Conservation (phyloP, 1,140 invertebrate genomes). For the Drosophila bipectinata region DNA sequence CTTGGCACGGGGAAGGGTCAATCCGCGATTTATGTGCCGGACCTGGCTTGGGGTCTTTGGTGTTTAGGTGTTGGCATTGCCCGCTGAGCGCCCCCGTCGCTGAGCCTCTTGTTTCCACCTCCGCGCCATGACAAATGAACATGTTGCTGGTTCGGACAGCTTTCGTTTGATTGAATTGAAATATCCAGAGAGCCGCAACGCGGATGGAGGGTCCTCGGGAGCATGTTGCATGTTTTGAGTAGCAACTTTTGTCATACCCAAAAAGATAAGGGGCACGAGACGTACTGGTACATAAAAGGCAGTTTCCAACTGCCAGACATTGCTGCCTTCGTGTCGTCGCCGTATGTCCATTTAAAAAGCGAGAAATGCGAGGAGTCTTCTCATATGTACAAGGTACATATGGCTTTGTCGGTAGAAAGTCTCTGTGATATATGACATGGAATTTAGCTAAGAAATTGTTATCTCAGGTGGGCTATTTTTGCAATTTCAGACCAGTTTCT, state of each 20-base stretch:
- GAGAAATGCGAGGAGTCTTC: conserved; percentile 23
- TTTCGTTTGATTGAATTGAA: conserved; percentile 56
- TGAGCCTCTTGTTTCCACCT: neutral
- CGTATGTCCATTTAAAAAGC: conserved; percentile 26
- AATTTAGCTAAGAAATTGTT: neutral
- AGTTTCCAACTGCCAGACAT: conserved; percentile 18
- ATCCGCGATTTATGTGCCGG: conserved; percentile 45
- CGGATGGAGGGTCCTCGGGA: neutral
- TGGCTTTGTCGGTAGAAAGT: conserved; percentile 2
- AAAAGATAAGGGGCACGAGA: conserved; percentile 51
- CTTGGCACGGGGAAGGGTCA: conserved; percentile 38
- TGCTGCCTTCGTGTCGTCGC: conserved; percentile 31
- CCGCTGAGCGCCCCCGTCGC: conserved; percentile 45
- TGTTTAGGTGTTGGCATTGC: conserved; percentile 54
- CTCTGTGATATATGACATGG: neutral
- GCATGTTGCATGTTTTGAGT: conserved; percentile 41
- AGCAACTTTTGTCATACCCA: conserved; percentile 49
- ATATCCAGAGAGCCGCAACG: conserved; percentile 18
- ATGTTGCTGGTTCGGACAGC: conserved; percentile 38
- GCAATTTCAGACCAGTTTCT: neutral
- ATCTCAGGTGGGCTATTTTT: conserved; percentile 1
- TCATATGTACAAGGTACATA: neutral
- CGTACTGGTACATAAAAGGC: conserved; percentile 27
- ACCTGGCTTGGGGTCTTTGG: conserved; percentile 35
- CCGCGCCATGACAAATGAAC: conserved; percentile 53